Evolutionary conservation across 53 echinoderm and acorn worm species (phyloP), one percentile per base, ranked within the genome.

Genomic region (Mesocentrotus franciscanus): DNA sequence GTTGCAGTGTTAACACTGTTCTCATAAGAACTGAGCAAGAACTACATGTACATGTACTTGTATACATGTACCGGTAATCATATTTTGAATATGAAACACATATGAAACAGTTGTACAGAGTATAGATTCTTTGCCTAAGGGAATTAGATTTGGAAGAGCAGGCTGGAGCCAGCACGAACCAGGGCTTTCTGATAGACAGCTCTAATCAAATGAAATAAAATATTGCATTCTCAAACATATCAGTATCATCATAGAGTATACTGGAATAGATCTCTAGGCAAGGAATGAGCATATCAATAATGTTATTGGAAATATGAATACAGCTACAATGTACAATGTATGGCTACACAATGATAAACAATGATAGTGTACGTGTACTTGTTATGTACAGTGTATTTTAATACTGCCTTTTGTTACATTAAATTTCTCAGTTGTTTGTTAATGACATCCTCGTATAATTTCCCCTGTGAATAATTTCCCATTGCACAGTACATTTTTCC

Each of bases 191-290:
- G 30, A 81, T 33, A 42, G 42, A 42, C 81, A 42, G 81, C 18
- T 81, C 18, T 81, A 81, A 81, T 81, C 81, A 81, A 81, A 81
- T 81, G 81, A 81, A 81, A 81, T 81, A 81, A 17, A 79, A 36
- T 61, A 79, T 79, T 81, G 81, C 42, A 81, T 81, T 81, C 81
- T 81, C 35, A 81, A 81, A 15, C 57, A 90, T 59, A 90, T 42
- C 81, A 81, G 6, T 42, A 33, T 29, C 81, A 78, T 81, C 81
- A 39, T 81, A 1, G 1, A 81, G 20, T 39, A 81, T 22, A 15
- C 36, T 81, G 81, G 18, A 81, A 81, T 42, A 74, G 10, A 81
- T 42, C 81, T 81, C 9, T 16, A 33, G 42, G 42, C 81, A 81
- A 18, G 35, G 42, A 79, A 81, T 81, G 18, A 42, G 81, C 42